Evolutionary conservation across 2,888 invertebrate genomes (phyloP).

Genomic region (Micoletzkya japonica): DNA sequence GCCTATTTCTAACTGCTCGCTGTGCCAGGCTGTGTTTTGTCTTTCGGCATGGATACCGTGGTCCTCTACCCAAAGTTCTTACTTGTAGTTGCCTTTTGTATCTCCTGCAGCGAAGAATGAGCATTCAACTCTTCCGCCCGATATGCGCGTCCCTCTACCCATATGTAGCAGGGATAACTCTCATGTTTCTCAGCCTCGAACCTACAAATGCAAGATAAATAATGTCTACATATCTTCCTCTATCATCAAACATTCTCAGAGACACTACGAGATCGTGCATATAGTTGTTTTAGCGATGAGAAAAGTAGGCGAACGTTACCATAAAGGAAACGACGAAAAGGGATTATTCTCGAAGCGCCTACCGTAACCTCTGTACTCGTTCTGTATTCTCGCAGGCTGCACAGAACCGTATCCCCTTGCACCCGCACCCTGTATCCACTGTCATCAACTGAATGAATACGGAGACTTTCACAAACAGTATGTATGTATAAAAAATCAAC

Average conservation of each 20-base stretch:
- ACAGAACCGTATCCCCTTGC: constrained; percentile 88
- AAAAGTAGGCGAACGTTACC: not conserved
- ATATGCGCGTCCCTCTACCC: constrained; percentile 25
- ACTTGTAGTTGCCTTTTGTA: constrained; percentile 33
- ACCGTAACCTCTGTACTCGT: constrained; percentile 64
- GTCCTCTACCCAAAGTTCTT: too few relatives aligned
- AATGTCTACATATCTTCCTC: too few relatives aligned
- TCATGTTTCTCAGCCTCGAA: constrained; percentile 13
- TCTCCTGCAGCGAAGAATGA: constrained; percentile 39
- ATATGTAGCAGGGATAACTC: constrained; percentile 11
- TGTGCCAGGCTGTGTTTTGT: too few relatives aligned
- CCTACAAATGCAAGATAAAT: too few relatives aligned
- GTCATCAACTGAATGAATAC: not conserved
- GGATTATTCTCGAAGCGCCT: constrained; percentile 36
- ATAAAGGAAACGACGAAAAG: constrained; percentile 10
- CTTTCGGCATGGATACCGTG: too few relatives aligned
- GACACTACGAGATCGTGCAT: too few relatives aligned
- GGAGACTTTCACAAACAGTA: constrained; percentile 13
- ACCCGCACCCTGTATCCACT: constrained; percentile 74
- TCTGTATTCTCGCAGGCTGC: constrained; percentile 79
- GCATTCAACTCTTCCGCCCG: constrained; percentile 35
- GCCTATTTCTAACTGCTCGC: too few relatives aligned
- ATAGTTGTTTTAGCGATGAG: too few relatives aligned
- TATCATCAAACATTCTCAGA: too few relatives aligned
- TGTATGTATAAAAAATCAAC: not conserved